phyloP scores from a whole-genome alignment of 1,140 invertebrate genomes.

The Drosophila kikkawai region DNA sequence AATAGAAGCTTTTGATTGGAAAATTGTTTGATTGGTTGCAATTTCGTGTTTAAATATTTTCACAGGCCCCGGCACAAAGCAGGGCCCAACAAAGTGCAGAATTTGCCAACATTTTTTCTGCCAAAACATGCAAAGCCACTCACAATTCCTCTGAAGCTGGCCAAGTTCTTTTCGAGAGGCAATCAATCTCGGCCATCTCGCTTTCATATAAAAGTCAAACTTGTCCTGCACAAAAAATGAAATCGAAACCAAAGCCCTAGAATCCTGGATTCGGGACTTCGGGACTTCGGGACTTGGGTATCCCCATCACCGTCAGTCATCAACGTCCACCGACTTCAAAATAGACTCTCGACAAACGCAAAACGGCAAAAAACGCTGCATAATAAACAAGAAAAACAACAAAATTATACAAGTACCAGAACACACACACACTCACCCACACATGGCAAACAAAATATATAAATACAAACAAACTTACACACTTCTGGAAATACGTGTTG shows the following conservation, averaged over 20 bases:
- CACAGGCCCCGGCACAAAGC: conserved; percentile 54
- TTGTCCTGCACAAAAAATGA: conserved; percentile 64
- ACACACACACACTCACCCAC: conserved; percentile 21
- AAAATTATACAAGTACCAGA: conserved; percentile 59
- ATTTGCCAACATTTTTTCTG: conserved; percentile 26
- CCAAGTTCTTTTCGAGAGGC: conserved; percentile 38
- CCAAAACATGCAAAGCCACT: conserved; percentile 76
- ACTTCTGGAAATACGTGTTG: conserved; percentile 5
- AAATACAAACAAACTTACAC: conserved; percentile 25
- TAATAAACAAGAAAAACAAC: conserved; percentile 30
- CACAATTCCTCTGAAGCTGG: conserved; percentile 43
- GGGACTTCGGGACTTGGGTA: conserved; percentile 25
- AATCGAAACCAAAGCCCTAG: conserved; percentile 39
- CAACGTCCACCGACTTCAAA: conserved; percentile 59
- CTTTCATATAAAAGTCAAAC: conserved; percentile 78
- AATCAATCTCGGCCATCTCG: conserved; percentile 65
- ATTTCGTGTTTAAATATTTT: conserved; percentile 83
- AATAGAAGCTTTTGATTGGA: conserved; percentile 79
- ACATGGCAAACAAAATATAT: conserved; percentile 29
- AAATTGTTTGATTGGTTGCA: conserved; percentile 84
- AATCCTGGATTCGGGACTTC: conserved; percentile 7
- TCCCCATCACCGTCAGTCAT: conserved; percentile 47
- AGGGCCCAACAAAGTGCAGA: conserved; percentile 19
- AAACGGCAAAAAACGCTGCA: conserved; percentile 27
- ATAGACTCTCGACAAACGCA: conserved; percentile 41